Percentiles rank a stretch among this genome's conserved stretches.
Evolutionary conservation across 2,888 invertebrate species (phyloP).

Genomic region (Syrista parreyssii): DNA sequence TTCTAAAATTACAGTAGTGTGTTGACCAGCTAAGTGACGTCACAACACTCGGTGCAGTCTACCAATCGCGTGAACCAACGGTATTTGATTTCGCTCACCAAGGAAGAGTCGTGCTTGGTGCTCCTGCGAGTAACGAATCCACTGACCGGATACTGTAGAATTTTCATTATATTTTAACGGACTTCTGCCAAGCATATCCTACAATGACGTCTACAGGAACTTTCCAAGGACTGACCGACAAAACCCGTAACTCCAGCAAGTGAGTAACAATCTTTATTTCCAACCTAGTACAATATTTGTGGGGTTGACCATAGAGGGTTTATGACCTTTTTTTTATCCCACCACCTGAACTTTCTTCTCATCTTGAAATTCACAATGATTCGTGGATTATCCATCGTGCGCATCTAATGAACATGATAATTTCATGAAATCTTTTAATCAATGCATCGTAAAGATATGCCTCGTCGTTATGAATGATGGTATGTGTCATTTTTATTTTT

Average conservation of each 20-base stretch:
- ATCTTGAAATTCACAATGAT: neutral
- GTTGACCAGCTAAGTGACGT: constrained; percentile 42
- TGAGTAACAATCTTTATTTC: constrained; percentile 58
- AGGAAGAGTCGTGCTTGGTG: constrained; percentile 43
- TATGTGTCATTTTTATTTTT: neutral
- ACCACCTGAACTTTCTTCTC: neutral
- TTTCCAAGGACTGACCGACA: constrained; percentile 71
- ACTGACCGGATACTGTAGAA: neutral
- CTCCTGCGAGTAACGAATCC: constrained; percentile 26
- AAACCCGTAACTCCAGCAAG: constrained; percentile 75
- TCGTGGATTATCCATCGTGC: neutral
- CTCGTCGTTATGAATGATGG: neutral
- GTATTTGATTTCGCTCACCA: constrained; percentile 52
- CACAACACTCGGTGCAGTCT: constrained; percentile 23
- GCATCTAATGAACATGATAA: neutral
- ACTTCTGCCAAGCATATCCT: neutral
- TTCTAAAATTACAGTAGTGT: constrained; percentile 4
- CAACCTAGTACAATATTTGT: neutral
- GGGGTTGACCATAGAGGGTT: neutral
- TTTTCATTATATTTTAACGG: neutral
- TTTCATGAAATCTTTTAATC: neutral
- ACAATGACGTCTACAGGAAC: constrained; percentile 75
- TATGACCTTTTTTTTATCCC: neutral
- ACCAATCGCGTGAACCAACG: constrained; percentile 47
- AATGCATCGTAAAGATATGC: neutral